phyloP scores from a whole-genome alignment of 1,140 invertebrate species.

The Choristoneura fumiferana region DNA sequence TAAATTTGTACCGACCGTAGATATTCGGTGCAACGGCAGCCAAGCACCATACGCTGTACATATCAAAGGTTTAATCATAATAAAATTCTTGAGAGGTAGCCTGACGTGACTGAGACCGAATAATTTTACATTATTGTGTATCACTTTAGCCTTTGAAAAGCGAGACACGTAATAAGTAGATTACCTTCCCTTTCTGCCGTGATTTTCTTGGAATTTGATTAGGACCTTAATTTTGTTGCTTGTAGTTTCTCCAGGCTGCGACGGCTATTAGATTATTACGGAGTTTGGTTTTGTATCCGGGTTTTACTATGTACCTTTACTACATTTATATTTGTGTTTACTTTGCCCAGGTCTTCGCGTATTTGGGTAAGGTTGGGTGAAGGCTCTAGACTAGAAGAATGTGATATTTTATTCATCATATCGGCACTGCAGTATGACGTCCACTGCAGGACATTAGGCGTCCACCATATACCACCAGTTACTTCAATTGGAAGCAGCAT shows the following conservation, averaged over 20 bases:
- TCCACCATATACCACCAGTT: too few relatives aligned
- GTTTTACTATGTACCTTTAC: too few relatives aligned
- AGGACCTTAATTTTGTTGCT: neutral
- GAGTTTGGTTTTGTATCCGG: too few relatives aligned
- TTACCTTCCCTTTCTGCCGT: constrained; percentile 5
- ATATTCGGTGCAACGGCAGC: neutral
- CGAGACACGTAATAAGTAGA: constrained; percentile 11
- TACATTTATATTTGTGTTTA: too few relatives aligned
- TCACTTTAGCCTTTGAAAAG: constrained; percentile 4
- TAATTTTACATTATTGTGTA: constrained; percentile 14
- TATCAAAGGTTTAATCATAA: constrained; percentile 5
- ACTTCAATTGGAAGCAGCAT: too few relatives aligned
- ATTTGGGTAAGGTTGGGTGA: too few relatives aligned
- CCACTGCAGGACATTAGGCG: too few relatives aligned
- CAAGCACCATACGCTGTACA: neutral
- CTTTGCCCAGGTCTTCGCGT: too few relatives aligned
- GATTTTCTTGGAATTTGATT: constrained; percentile 1
- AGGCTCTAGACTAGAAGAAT: too few relatives aligned
- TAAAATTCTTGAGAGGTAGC: constrained; percentile 7
- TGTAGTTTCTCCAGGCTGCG: neutral
- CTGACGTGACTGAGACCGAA: constrained; percentile 2
- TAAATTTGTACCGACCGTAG: too few relatives aligned
- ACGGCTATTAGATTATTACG: neutral
- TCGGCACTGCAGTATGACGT: too few relatives aligned
- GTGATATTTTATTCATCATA: too few relatives aligned